Conservation (phyloP, 2,797 vertebrate genomes). For the Myotis daubentonii region DNA sequence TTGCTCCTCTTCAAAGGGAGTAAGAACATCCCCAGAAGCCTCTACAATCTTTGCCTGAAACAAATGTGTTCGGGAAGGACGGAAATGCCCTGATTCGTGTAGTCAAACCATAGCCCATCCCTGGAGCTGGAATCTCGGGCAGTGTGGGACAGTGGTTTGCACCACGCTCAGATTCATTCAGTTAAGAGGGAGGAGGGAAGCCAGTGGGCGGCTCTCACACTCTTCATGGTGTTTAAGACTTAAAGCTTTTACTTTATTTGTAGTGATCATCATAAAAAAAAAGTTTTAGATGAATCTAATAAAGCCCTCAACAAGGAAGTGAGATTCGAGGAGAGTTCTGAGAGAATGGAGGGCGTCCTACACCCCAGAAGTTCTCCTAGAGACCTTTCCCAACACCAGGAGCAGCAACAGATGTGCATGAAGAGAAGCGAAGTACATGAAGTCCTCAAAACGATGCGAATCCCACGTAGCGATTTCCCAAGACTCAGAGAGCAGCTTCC, state of each 20-base stretch:
- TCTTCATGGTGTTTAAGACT: neutral
- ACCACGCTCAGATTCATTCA: fast-evolving
- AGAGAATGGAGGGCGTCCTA: neutral
- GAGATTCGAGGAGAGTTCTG: neutral
- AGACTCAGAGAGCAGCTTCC: neutral
- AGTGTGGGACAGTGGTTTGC: fast-evolving
- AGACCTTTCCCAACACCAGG: neutral
- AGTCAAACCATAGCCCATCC: neutral
- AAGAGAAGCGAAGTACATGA: neutral
- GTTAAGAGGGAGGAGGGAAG: neutral
- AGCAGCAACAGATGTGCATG: neutral
- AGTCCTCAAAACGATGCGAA: neutral
- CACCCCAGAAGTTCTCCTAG: neutral
- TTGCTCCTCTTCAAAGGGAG: neutral
- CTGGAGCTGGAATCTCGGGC: neutral
- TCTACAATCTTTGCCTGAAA: neutral
- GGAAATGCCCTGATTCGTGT: neutral
- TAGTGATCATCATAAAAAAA: neutral
- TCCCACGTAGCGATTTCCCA: neutral
- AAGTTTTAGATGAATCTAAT: neutral
- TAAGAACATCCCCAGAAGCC: neutral
- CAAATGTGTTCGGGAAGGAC: neutral
- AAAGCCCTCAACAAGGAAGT: neutral
- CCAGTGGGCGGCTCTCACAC: neutral
- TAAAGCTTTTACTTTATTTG: neutral